These are phyloP conservation scores for Gallinago undulata DNA, from an alignment of 2,113 vertebrate genomes.

Conservation along the genomic window DNA sequence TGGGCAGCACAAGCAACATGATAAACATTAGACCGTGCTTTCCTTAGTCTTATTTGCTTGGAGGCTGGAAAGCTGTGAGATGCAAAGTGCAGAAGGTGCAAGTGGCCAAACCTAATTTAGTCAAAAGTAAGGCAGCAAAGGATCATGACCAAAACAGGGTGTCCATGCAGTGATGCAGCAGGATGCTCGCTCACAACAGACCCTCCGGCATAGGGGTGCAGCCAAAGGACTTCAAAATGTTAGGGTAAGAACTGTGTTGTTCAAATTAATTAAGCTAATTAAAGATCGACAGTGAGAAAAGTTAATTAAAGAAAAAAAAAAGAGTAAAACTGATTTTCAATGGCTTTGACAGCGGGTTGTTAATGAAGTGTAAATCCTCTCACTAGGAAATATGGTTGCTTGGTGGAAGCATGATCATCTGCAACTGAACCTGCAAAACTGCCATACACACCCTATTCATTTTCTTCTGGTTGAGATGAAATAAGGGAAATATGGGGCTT, in stretches of 20 bases:
- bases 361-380: background rate
- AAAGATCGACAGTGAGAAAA: background rate
- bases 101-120: too few relatives aligned
- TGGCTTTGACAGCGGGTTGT: background rate
- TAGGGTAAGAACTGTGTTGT: background rate
- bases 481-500: background rate
- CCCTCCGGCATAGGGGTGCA: background rate
- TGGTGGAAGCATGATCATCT: background rate
- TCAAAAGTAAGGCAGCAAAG: background rate
- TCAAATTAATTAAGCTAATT: background rate
- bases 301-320: background rate
- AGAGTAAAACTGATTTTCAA: background rate
- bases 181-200: background rate
- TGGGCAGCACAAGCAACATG: background rate
- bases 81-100: background rate
- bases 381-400: background rate
- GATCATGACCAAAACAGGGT: background rate
- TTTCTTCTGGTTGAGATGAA: background rate
- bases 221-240: background rate
- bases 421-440: background rate
- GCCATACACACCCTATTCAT: background rate
- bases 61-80: background rate
- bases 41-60: background rate
- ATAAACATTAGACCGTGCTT: background rate
- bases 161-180: background rate